Conservation (phyloP, 1,140 invertebrate species). For the Zophobas atratus region DNA sequence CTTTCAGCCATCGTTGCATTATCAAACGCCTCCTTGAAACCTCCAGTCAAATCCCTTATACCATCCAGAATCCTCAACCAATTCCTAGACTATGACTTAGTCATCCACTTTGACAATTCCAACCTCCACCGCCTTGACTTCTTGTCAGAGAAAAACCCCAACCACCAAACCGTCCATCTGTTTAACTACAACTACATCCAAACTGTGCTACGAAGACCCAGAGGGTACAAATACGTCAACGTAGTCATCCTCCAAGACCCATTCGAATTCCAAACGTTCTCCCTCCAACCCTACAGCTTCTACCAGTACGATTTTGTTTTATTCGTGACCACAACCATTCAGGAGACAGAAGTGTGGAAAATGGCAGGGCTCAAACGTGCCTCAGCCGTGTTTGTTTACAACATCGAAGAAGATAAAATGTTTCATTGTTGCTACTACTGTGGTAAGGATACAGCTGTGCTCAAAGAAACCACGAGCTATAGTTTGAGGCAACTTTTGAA, state of each 20-base stretch:
- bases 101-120: conserved; percentile 41
- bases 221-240: conserved; percentile 35
- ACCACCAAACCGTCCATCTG: not conserved
- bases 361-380: conserved; percentile 39
- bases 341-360: conserved; percentile 31
- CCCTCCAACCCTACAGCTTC: conserved; percentile 13
- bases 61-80: conserved; percentile 10
- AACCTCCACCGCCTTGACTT: not conserved
- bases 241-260: conserved; percentile 33
- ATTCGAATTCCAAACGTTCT: conserved; percentile 44
- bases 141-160: not conserved
- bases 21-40: not conserved
- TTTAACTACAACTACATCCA: conserved; percentile 33
- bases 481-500: conserved; percentile 12
- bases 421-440: conserved; percentile 44
- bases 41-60: not conserved
- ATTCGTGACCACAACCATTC: not conserved
- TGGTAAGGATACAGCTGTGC: conserved; percentile 31
- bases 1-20: not conserved
- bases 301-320: conserved; percentile 17
- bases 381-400: conserved; percentile 22
- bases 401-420: not conserved
- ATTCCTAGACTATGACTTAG: conserved; percentile 40
- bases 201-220: conserved; percentile 28
- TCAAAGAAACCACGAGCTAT: conserved; percentile 11